Evolutionary conservation across 2,113 vertebrate species (phyloP).

Genomic region (Todiramphus chloris): DNA sequence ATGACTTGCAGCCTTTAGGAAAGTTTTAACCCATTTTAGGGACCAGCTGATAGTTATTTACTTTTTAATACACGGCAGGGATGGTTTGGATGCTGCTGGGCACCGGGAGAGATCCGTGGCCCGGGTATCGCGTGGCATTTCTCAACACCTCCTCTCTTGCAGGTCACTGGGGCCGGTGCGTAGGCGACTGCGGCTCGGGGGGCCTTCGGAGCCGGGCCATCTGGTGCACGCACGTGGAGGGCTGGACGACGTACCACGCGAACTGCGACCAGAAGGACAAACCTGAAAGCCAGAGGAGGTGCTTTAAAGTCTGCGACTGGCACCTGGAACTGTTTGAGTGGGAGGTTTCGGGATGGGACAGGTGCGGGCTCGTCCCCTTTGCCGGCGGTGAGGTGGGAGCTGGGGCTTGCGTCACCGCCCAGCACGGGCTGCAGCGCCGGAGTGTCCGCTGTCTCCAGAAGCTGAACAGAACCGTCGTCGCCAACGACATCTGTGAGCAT

Average conservation of each 20-base stretch:
- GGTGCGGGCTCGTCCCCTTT: constrained; percentile 76
- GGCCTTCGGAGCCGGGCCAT: constrained; percentile 85
- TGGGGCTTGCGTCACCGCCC: constrained; percentile 85
- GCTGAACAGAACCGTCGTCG: constrained; percentile 81
- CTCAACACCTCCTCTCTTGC: constrained; percentile 19
- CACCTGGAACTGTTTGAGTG: constrained; percentile 92
- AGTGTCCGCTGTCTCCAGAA: constrained; percentile 83
- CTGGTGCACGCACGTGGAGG: constrained; percentile 92
- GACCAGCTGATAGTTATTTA: background rate
- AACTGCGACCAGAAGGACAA: constrained; percentile 83
- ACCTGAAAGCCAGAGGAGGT: constrained; percentile 86
- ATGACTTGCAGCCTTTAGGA: background rate
- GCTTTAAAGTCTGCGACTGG: constrained; percentile 95
- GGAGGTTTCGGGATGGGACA: constrained; percentile 89
- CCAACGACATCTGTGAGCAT: constrained; percentile 87
- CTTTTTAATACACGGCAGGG: accelerated
- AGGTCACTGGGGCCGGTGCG: constrained; percentile 94
- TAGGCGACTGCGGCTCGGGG: constrained; percentile 88
- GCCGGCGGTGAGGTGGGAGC: constrained; percentile 67
- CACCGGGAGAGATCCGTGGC: accelerated
- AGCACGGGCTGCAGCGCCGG: constrained; percentile 90
- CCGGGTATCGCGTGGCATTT: accelerated
- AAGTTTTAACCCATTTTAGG: background rate
- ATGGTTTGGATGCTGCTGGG: background rate
- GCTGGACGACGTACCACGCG: constrained; percentile 89